Evolutionary conservation across 2,797 vertebrate genomes (phyloP).

Genomic region (Perodicticus potto): DNA sequence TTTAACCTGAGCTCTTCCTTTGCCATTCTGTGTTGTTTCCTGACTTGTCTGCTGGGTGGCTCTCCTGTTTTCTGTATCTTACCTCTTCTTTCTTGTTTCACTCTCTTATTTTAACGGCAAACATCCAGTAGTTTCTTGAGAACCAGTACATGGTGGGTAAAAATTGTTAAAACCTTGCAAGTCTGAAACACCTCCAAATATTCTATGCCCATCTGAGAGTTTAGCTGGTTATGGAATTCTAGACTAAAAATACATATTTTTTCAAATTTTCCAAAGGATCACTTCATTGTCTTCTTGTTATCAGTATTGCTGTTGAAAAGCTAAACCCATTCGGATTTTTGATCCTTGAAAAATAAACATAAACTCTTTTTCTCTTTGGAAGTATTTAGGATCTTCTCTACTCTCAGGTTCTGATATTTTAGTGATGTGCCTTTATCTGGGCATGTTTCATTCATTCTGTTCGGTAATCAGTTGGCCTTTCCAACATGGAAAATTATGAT

Average conservation of each 20-base stretch:
- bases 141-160: not conserved
- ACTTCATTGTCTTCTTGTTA: not conserved
- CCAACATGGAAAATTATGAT: constrained; percentile 21
- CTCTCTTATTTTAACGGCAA: constrained; percentile 43
- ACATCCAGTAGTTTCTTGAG: constrained; percentile 10
- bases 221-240: constrained; percentile 14
- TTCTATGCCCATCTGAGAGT: not conserved
- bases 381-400: constrained; percentile 26
- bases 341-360: constrained; percentile 45
- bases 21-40: not conserved
- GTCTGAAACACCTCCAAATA: constrained; percentile 49
- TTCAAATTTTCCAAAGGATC: constrained; percentile 25
- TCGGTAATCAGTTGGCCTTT: not conserved
- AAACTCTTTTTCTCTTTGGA: constrained; percentile 29
- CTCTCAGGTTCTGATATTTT: constrained; percentile 24
- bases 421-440: not conserved
- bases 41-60: not conserved
- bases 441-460: constrained; percentile 5
- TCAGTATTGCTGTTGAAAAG: constrained; percentile 26
- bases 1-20: constrained; percentile 29
- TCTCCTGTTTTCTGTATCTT: constrained; percentile 47
- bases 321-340: constrained; percentile 26
- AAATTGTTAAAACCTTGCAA: constrained; percentile 1
- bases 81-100: constrained; percentile 37
- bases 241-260: constrained; percentile 45